Evolutionary conservation across 2,797 vertebrate species (phyloP), one percentile per base, ranked within the genome.

Genomic region (Picus viridis): DNA sequence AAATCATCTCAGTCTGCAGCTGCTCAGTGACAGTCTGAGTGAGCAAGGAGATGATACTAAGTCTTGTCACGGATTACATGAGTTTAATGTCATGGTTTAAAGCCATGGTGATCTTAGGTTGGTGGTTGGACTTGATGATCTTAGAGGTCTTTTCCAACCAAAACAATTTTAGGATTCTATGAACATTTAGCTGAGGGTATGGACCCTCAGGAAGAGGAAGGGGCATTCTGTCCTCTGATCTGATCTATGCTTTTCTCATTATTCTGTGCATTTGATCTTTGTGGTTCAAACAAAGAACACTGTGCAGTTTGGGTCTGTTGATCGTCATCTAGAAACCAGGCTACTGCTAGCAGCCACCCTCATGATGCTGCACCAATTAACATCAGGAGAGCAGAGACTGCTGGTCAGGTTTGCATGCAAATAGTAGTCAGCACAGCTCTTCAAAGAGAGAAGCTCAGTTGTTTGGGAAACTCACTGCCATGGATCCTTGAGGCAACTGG

Each of bases 311-410:
- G 92, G 74, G 88, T 96, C 94, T 96, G 70, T 94, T 97, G 94
- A 95, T 93, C 97, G 96, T 96, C 96, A 96, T 97, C 94, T 96
- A 96, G 93, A 97, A 97, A 96, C 95, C 88, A 96, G 91, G 83
- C 80, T 89, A 93, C 96, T 96, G 88, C 89, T 94, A 96, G 63
- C 86, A 91, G 86, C 92, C 4, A 0, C 93, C 76, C 92, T 86
- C 67, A 79, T 90, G 95, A 97, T 95, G 90, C 82, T 95, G 53
- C 86, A 82, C 96, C 97, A 96, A 96, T 98, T 97, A 97, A 97
- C 97, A 96, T 95, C 95, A 96, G 89, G 91, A 96, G 93, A 97
- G 89, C 96, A 95, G 97, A 97, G 94, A 94, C 88, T 96, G 96
- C 96, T 96, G 94, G 93, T 96, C 94, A 59, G 90, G 88, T 96